Evolutionary conservation across 2,888 invertebrate genomes (phyloP).

Genomic region (Pristionchus exspectatus): DNA sequence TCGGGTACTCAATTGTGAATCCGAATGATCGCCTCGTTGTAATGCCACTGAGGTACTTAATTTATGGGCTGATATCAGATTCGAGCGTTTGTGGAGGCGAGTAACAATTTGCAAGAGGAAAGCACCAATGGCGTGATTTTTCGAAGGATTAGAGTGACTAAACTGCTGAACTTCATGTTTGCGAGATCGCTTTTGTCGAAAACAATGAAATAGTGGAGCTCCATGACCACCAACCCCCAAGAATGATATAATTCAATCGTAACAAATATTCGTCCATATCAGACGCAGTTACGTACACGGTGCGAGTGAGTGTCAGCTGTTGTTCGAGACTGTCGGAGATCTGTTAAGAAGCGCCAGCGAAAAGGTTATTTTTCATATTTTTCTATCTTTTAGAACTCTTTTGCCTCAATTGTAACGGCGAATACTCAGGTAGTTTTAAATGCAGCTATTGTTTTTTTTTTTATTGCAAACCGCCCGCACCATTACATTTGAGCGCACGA

Average conservation of each 20-base stretch:
- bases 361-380: constrained; percentile 59
- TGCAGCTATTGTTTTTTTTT: too few relatives aligned
- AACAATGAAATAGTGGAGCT: too few relatives aligned
- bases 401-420: neutral
- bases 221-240: too few relatives aligned
- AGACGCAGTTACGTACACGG: constrained; percentile 76
- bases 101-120: neutral
- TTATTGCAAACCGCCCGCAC: neutral
- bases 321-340: constrained; percentile 77
- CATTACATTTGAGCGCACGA: neutral
- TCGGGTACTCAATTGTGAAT: neutral
- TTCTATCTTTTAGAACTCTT: neutral
- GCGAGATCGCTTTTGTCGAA: too few relatives aligned
- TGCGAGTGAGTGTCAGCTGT: constrained; percentile 68
- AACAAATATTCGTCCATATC: neutral
- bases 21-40: too few relatives aligned
- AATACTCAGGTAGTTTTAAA: neutral
- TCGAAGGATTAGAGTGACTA: neutral
- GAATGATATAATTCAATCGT: too few relatives aligned
- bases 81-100: neutral
- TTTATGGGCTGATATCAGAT: neutral
- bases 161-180: neutral
- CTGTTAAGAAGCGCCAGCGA: constrained; percentile 73
- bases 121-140: neutral
- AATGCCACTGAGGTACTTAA: neutral